These are phyloP conservation scores for Pristiophorus japonicus DNA, from an alignment of 2,113 vertebrate species.

Conservation along the genomic window DNA sequence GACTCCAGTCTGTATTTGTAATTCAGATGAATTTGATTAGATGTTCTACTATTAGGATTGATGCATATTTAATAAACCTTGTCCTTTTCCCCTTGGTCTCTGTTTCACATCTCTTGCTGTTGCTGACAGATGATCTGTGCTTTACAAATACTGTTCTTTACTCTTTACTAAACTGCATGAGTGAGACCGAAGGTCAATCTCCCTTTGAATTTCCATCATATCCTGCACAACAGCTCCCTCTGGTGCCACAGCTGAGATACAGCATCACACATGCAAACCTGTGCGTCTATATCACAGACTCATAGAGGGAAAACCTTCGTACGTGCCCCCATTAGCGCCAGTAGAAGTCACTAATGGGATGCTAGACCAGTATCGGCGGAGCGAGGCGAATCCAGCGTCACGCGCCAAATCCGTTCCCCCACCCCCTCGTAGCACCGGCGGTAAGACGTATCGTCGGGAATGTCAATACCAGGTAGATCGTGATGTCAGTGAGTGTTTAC, in stretches of 20 bases:
- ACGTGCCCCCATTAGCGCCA: too few relatives aligned
- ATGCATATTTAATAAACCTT: background rate
- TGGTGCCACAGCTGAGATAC: background rate
- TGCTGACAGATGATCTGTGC: background rate
- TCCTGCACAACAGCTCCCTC: background rate
- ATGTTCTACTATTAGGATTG: background rate
- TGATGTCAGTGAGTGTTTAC: too few relatives aligned
- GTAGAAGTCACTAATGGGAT: too few relatives aligned
- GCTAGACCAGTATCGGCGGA: too few relatives aligned
- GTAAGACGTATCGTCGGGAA: too few relatives aligned
- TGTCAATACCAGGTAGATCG: too few relatives aligned
- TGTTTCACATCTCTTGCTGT: background rate
- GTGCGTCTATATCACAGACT: background rate
- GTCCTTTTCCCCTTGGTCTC: background rate
- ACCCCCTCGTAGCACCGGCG: too few relatives aligned
- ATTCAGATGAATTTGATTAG: background rate
- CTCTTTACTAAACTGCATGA: background rate
- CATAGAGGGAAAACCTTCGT: background rate
- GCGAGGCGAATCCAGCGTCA: too few relatives aligned
- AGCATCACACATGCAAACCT: background rate
- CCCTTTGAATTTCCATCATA: background rate
- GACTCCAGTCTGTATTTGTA: background rate
- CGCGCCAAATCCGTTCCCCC: too few relatives aligned
- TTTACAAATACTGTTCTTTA: background rate
- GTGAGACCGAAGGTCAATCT: background rate